phyloP scores from a whole-genome alignment of 2,797 vertebrate species.

The Malacoraja senta region DNA sequence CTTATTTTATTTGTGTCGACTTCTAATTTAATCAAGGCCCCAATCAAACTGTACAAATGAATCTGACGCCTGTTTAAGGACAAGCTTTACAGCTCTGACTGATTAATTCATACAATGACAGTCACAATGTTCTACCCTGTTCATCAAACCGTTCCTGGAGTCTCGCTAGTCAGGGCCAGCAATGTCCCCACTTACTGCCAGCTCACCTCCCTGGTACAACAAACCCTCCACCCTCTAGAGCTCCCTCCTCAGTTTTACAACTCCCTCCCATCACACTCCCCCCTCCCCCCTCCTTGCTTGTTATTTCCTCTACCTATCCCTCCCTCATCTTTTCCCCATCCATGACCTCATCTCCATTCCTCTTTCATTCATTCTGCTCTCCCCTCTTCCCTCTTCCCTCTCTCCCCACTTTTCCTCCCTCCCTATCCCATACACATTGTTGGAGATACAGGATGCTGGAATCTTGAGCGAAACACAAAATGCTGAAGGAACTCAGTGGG shows the following conservation, averaged over 20 bases:
- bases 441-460: no score
- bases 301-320: background rate
- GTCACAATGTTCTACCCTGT: conserved; percentile 70
- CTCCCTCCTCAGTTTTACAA: background rate
- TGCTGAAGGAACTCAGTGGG: no score
- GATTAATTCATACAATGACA: conserved; percentile 71
- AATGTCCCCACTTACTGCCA: background rate
- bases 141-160: conserved; percentile 58
- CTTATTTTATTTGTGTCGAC: conserved; percentile 52
- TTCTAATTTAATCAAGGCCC: conserved; percentile 68
- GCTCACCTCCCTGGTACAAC: background rate
- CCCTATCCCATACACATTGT: no score
- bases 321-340: no score
- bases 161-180: conserved; percentile 37
- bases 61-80: conserved; percentile 61
- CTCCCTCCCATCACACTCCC: background rate
- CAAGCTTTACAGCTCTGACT: conserved; percentile 59
- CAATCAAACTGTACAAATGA: conserved; percentile 57
- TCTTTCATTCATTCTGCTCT: no score
- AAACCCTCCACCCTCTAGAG: background rate
- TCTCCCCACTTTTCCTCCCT: background rate
- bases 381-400: background rate
- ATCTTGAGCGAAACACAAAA: no score
- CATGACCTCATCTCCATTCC: no score
- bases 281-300: no score